Evolutionary conservation across 1,140 invertebrate genomes (phyloP), one percentile per base, ranked within the genome.

Genomic region (Lordiphosa mommai): DNA sequence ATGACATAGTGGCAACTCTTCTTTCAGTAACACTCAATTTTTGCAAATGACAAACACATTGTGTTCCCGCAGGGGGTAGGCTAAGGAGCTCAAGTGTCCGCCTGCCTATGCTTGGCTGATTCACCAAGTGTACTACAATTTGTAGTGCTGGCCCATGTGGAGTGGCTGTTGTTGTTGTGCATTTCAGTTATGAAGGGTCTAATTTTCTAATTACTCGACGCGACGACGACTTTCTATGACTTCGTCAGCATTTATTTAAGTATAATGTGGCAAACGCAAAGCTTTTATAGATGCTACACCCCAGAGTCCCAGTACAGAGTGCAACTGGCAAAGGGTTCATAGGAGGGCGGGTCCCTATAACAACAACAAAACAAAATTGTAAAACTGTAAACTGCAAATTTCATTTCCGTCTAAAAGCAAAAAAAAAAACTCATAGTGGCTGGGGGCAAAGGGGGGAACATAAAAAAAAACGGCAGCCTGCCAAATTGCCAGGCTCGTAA

Each of bases 181-280:
- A 66, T 74, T 59, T 43, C 77, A 71, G 74, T 80, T 82, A 80
- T 82, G 74, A 57, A 67, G 71, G 76, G 74, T 66, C 64, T 76
- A 82, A 80, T 80, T 80, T 80, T 57, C 57, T 82, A 80, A 80
- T 82, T 80, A 80, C 74, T 71, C 66, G 71, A 80, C 74, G 71
- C 76, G 74, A 59, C 76, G 49, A 79, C 69, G 56, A 77, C 68
- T 79, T 77, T 77, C 72, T 77, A 76, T 76, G 72, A 76, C 72
- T 76, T 77, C 72, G 56, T 52, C 37, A 49, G 48, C 64, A 64
- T 59, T 72, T 64, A 46, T 34, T 41, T 55, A 74, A 70, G 50
- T 32, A 47, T 58, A 80, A 70, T 56, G 55, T 23, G 37, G 41
- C 41, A 48, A 74, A 60, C 46, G 73, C 63, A 64, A 57, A 69